These are phyloP conservation scores for Darevskia nairensis DNA, from an alignment of 2,797 vertebrate species.

Conservation along the genomic window DNA sequence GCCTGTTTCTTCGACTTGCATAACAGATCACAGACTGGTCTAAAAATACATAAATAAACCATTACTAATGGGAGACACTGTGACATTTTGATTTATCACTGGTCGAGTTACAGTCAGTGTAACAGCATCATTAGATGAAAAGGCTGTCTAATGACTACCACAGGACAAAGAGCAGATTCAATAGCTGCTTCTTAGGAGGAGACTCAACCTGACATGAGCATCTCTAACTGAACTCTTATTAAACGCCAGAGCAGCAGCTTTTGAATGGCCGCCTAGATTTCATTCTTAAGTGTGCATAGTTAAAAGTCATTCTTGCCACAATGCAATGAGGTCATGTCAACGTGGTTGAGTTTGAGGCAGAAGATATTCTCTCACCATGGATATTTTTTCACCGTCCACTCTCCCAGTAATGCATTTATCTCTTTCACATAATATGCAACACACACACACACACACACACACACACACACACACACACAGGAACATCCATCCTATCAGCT, in stretches of 20 bases:
- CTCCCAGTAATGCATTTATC: slow-evolving; percentile 4
- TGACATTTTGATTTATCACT: slow-evolving; percentile 20
- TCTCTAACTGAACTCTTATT: slow-evolving; percentile 7
- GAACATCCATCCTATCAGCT: slow-evolving; percentile 5
- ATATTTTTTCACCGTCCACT: slow-evolving; percentile 39
- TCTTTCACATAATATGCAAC: slow-evolving; percentile 21
- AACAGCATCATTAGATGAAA: neutral
- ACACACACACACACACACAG: neutral
- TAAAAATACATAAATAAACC: neutral
- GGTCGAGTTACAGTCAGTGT: slow-evolving; percentile 11
- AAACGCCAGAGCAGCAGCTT: slow-evolving; percentile 18
- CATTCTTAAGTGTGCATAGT: neutral
- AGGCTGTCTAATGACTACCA: slow-evolving; percentile 1
- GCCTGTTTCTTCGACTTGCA: neutral
- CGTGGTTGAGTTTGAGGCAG: slow-evolving; percentile 13
- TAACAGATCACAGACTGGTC: neutral
- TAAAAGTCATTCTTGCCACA: slow-evolving; percentile 45
- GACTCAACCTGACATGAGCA: neutral
- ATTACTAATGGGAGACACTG: neutral
- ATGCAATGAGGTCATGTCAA: slow-evolving; percentile 23
- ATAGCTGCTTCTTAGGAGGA: slow-evolving; percentile 4
- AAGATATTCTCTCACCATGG: slow-evolving; percentile 23
- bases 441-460: neutral
- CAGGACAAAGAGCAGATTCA: slow-evolving; percentile 12
- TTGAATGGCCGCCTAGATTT: slow-evolving; percentile 32